Conservation (phyloP, 2,113 vertebrate species). For the Merops nubicus region DNA sequence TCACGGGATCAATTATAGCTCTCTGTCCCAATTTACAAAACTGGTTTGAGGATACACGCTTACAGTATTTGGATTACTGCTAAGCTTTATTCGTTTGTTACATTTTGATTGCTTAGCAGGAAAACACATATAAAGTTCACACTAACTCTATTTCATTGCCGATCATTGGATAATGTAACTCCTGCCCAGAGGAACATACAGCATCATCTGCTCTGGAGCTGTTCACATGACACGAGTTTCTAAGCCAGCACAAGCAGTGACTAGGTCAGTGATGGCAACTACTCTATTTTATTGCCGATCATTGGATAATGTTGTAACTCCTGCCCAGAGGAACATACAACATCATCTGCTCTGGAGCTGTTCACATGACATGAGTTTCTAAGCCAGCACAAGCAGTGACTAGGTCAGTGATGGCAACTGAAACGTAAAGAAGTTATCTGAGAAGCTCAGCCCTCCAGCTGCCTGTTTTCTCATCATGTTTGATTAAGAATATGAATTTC, state of each 20-base stretch:
- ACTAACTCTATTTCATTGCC: not conserved
- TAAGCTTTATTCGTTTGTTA: not conserved
- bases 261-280: not conserved
- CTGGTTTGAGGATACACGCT: not conserved
- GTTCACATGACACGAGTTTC: not conserved
- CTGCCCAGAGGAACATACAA: not conserved
- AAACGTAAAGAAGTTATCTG: not conserved
- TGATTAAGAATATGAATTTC: not conserved
- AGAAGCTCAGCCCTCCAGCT: not conserved
- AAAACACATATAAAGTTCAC: not conserved
- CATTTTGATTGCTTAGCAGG: not conserved
- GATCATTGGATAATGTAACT: not conserved
- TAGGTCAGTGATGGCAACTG: not conserved
- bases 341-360: not conserved
- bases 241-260: not conserved
- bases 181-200: not conserved
- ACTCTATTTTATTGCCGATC: not conserved
- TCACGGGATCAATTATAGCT: not conserved
- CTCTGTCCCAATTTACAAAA: not conserved
- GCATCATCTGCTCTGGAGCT: not conserved
- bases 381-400: not conserved
- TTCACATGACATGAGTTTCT: not conserved
- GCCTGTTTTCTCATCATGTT: not conserved
- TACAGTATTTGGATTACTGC: not conserved
- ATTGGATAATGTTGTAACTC: not conserved